Evolutionary conservation across 2,113 vertebrate species (phyloP).

Genomic region (Siniperca knerii): DNA sequence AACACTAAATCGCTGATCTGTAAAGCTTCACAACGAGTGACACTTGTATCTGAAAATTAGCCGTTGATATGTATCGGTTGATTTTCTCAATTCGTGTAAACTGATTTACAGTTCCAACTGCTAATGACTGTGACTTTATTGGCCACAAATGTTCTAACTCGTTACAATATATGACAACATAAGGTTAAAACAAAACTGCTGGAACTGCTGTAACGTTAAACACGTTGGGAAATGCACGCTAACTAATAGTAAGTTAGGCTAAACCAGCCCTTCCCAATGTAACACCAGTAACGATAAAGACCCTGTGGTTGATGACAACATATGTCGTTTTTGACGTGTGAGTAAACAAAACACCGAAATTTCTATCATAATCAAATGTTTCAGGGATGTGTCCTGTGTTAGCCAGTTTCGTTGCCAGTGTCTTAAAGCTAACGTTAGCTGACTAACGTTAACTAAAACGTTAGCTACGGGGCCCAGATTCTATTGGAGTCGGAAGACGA

Average conservation of each 20-base stretch:
- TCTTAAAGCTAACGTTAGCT: conserved; percentile 37
- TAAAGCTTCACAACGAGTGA: background rate
- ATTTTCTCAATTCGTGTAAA: background rate
- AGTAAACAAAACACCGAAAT: background rate
- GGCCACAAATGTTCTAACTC: background rate
- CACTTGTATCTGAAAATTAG: conserved; percentile 11
- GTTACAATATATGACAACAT: background rate
- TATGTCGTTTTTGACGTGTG: background rate
- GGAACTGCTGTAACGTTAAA: background rate
- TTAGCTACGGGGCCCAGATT: conserved; percentile 68
- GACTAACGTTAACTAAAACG: conserved; percentile 24
- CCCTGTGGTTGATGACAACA: background rate
- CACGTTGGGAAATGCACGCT: background rate
- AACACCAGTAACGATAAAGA: background rate
- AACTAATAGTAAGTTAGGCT: background rate
- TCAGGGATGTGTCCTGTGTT: too few relatives aligned
- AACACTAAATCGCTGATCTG: background rate
- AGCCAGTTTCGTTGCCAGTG: background rate
- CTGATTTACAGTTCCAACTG: background rate
- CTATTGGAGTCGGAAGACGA: conserved; percentile 23
- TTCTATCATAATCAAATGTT: background rate
- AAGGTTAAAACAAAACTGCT: background rate
- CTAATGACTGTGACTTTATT: background rate
- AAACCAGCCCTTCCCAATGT: background rate
- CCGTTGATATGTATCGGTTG: background rate